Conservation (phyloP, 2,797 vertebrate species). For the Siniperca undulata region DNA sequence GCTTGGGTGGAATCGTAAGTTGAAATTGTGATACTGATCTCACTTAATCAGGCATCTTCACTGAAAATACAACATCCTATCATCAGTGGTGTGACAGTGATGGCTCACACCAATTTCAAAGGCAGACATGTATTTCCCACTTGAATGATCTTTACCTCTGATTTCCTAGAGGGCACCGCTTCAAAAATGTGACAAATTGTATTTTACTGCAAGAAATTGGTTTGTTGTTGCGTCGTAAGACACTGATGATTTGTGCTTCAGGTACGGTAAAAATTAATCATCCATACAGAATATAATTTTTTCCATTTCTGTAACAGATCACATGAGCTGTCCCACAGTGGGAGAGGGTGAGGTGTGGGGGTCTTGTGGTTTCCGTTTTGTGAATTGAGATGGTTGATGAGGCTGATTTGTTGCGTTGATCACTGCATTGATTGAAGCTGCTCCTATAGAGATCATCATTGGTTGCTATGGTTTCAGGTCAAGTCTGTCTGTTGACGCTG, state of each 20-base stretch:
- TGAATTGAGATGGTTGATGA: slow-evolving; percentile 32
- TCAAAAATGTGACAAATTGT: slow-evolving; percentile 17
- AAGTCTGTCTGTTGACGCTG: slow-evolving; percentile 32
- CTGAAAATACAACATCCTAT: slow-evolving; percentile 27
- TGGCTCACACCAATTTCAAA: slow-evolving; percentile 29
- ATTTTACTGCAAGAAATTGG: slow-evolving; percentile 2
- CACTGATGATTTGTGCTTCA: not conserved
- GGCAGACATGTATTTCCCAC: slow-evolving; percentile 25
- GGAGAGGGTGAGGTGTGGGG: not conserved
- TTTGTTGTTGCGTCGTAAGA: slow-evolving; percentile 3
- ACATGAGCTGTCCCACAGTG: slow-evolving; percentile 1
- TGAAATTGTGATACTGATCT: slow-evolving; percentile 50
- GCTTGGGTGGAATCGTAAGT: slow-evolving; percentile 31
- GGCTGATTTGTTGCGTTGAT: slow-evolving; percentile 55
- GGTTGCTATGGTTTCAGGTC: slow-evolving; percentile 64
- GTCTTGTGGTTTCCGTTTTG: not conserved
- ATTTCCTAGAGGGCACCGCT: slow-evolving; percentile 8
- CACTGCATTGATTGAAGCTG: slow-evolving; percentile 45
- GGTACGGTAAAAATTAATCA: slow-evolving; percentile 12
- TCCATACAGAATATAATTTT: not conserved
- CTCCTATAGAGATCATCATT: slow-evolving; percentile 11
- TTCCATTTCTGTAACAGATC: slow-evolving; percentile 10
- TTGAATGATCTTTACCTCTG: slow-evolving; percentile 11
- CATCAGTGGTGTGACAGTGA: slow-evolving; percentile 10
- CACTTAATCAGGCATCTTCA: slow-evolving; percentile 28